Evolutionary conservation across 2,113 vertebrate species (phyloP).

Genomic region (Oceanites oceanicus): DNA sequence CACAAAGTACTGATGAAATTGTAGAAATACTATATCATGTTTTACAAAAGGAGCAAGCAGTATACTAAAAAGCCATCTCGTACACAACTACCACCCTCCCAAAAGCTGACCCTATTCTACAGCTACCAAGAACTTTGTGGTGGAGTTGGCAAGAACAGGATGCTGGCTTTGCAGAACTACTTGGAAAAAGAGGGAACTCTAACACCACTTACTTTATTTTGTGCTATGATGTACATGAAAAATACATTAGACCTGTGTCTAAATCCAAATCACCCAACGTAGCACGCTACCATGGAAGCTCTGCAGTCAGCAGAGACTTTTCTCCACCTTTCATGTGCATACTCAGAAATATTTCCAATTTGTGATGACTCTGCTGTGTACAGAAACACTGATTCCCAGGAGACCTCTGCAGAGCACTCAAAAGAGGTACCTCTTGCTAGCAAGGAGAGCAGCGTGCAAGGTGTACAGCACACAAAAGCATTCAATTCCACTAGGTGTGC

Average conservation of each 20-base stretch:
- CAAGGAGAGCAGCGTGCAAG: not conserved
- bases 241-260: not conserved
- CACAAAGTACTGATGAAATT: not conserved
- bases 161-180: not conserved
- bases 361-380: not conserved
- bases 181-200: not conserved
- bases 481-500: not conserved
- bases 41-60: not conserved
- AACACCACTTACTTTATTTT: not conserved
- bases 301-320: not conserved
- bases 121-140: not conserved
- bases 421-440: not conserved
- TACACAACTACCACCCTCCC: not conserved
- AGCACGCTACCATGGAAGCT: rapidly evolving
- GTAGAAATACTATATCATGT: not conserved
- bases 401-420: not conserved
- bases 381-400: not conserved
- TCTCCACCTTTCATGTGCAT: not conserved
- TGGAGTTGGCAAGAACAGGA: not conserved
- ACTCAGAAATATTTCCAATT: not conserved
- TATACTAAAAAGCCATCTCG: not conserved
- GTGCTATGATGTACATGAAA: not conserved
- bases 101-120: not conserved
- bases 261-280: not conserved
- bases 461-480: not conserved